Percentiles rank a stretch among this genome's conserved stretches.
Evolutionary conservation across 1,140 invertebrate species (phyloP).

Genomic region (Pseudachorutes palmiensis): DNA sequence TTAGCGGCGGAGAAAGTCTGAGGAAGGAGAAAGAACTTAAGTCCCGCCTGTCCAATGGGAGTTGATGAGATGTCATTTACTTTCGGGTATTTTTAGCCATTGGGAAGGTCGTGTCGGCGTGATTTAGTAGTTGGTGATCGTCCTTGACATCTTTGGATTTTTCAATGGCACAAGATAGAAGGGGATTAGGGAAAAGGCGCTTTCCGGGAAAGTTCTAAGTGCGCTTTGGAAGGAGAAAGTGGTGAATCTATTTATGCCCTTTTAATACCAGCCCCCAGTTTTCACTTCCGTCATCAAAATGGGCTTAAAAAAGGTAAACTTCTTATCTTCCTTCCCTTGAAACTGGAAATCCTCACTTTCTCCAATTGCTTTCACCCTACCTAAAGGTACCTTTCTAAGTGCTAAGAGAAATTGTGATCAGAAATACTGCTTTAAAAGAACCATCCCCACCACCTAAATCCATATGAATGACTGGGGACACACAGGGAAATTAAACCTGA

Average conservation of each 20-base stretch:
- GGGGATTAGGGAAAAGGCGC: background rate
- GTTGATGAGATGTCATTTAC: too few species aligned
- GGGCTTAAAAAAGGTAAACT: background rate
- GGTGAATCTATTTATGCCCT: background rate
- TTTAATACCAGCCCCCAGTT: background rate
- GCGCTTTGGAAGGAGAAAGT: background rate
- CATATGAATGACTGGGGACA: too few species aligned
- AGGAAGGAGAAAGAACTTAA: too few species aligned
- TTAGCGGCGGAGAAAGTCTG: too few species aligned
- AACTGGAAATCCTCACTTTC: background rate
- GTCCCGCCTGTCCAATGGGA: too few species aligned
- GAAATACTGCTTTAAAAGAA: too few species aligned
- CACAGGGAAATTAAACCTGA: too few species aligned
- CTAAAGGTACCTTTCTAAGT: too few species aligned
- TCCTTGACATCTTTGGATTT: background rate
- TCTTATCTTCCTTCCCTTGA: background rate
- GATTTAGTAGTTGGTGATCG: conserved; percentile 23
- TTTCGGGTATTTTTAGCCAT: too few species aligned
- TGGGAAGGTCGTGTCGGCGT: too few species aligned
- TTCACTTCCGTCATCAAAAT: background rate
- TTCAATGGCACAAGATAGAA: background rate
- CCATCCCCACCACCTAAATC: too few species aligned
- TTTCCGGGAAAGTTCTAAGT: background rate
- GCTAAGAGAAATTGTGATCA: too few species aligned
- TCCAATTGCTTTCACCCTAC: background rate